A percentile compares a stretch with the other conserved stretches of the same genome.
Conservation (phyloP, 1,140 invertebrate species). For the Drosophila punjabiensis region DNA sequence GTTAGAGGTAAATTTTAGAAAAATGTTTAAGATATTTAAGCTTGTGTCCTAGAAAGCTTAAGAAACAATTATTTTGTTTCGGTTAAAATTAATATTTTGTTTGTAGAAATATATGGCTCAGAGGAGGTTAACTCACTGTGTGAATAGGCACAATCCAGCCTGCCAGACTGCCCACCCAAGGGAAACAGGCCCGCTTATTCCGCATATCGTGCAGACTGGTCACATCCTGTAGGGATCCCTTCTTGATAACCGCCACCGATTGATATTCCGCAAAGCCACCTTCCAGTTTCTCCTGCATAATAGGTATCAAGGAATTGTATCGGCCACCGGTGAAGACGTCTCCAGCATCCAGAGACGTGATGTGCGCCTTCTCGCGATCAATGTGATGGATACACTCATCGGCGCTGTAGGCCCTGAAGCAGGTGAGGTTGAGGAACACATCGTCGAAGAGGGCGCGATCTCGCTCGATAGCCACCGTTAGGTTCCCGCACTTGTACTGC, state of each 20-base stretch:
- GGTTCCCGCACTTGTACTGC: conserved; percentile 91
- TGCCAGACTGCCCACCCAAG: conserved; percentile 95
- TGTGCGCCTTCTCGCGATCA: conserved; percentile 92
- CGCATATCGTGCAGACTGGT: conserved; percentile 89
- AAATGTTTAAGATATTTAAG: too few relatives aligned
- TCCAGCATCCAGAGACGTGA: conserved; percentile 95
- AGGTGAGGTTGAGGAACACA: conserved; percentile 88
- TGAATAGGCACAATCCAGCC: conserved; percentile 97
- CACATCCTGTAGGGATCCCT: conserved; percentile 88
- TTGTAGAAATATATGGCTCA: too few relatives aligned
- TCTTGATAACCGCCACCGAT: conserved; percentile 94
- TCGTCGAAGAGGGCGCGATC: conserved; percentile 89
- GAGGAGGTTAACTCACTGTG: conserved; percentile 86
- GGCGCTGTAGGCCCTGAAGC: conserved; percentile 90
- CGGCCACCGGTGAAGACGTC: conserved; percentile 96
- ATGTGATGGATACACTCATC: conserved; percentile 93
- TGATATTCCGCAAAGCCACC: conserved; percentile 89
- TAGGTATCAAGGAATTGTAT: conserved; percentile 96
- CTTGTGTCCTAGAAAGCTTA: not conserved
- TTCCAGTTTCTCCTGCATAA: conserved; percentile 91
- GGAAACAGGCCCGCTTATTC: conserved; percentile 94
- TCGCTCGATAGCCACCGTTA: conserved; percentile 88
- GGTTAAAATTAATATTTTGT: too few relatives aligned
- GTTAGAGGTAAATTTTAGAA: not conserved
- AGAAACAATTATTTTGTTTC: not conserved